phyloP scores from a whole-genome alignment of 2,113 vertebrate genomes.

The Alligator mississippiensis region DNA sequence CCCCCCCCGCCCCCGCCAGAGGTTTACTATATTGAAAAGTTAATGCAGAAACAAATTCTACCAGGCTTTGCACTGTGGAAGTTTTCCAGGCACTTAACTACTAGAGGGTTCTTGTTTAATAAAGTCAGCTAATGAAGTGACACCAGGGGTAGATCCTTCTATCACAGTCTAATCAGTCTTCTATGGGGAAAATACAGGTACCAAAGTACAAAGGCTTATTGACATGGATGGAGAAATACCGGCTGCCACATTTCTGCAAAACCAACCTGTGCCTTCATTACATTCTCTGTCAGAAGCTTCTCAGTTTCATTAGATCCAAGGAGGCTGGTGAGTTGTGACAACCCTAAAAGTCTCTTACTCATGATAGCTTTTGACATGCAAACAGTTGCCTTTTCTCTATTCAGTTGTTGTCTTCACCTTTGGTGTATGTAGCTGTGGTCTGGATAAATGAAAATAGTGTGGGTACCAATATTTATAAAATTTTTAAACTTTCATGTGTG shows the following conservation, averaged over 20 bases:
- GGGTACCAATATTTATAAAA: not conserved
- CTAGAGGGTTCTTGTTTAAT: not conserved
- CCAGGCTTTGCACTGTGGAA: not conserved
- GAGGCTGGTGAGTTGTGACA: conserved; percentile 76
- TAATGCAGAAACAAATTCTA: not conserved
- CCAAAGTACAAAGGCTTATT: conserved; percentile 67
- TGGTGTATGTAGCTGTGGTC: not conserved
- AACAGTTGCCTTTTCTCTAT: not conserved
- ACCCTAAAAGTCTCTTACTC: not conserved
- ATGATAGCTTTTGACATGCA: not conserved
- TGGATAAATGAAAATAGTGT: not conserved
- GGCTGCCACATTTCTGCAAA: conserved; percentile 80
- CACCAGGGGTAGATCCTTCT: not conserved
- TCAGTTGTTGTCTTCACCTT: not conserved
- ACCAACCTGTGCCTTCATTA: conserved; percentile 80
- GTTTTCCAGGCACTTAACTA: not conserved
- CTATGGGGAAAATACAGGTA: conserved; percentile 48
- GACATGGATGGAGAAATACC: conserved; percentile 77
- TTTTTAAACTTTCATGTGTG: not conserved
- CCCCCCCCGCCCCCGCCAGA: too few species aligned
- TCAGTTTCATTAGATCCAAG: conserved; percentile 70
- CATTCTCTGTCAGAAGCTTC: conserved; percentile 77
- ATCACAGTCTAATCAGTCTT: conserved; percentile 32
- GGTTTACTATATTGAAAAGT: not conserved
- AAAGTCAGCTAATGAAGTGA: not conserved